A percentile compares a stretch with the other conserved stretches of the same genome.
Conservation (phyloP, 1,140 invertebrate species). For the Mercenaria mercenaria region DNA sequence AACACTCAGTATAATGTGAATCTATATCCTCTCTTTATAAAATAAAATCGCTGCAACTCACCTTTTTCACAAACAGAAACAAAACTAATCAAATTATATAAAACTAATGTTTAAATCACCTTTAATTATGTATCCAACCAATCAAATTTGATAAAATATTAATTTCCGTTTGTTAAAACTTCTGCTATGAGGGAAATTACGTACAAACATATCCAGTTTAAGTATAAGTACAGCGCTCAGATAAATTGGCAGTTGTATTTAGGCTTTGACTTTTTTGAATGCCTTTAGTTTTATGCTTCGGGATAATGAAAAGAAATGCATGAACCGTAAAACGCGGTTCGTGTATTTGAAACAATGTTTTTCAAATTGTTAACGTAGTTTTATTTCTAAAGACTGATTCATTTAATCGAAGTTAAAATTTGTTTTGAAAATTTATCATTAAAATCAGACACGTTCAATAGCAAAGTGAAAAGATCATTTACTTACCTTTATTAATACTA, state of each 20-base stretch:
- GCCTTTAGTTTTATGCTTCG: constrained; percentile 14
- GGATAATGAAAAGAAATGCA: neutral
- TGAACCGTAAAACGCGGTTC: neutral
- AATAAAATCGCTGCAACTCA: too few species aligned
- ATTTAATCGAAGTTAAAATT: neutral
- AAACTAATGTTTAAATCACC: neutral
- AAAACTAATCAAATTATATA: too few species aligned
- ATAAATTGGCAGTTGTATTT: neutral
- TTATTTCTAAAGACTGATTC: neutral
- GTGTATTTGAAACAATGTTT: neutral
- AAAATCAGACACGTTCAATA: neutral
- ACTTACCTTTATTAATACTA: neutral
- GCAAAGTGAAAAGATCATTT: neutral
- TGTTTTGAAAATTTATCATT: neutral
- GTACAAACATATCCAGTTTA: constrained; percentile 7
- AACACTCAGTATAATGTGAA: too few species aligned
- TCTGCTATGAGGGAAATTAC: constrained; percentile 1
- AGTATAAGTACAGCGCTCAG: neutral
- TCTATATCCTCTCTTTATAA: too few species aligned
- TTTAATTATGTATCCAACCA: neutral
- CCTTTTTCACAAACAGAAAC: too few species aligned
- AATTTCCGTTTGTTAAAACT: neutral
- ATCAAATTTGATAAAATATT: neutral
- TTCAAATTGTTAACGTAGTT: neutral
- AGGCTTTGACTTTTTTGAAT: constrained; percentile 18